Percentiles rank a stretch among this genome's conserved stretches.
These are phyloP conservation scores for Styela clava DNA, from an alignment of 23 tunicate genomes.

Conservation along the genomic window DNA sequence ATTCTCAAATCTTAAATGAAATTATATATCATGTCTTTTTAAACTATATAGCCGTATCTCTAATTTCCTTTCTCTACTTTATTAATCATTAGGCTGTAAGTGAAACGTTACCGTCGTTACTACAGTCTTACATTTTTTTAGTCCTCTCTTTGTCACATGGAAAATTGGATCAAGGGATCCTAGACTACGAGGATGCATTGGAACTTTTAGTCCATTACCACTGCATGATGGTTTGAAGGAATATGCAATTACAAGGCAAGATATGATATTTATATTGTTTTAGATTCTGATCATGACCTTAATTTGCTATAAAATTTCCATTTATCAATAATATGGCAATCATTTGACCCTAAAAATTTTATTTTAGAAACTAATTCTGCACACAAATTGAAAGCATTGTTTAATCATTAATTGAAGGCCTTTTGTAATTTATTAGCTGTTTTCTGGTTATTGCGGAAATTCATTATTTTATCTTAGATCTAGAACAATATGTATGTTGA, in stretches of 20 bases:
- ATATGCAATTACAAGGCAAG: conserved; percentile 82
- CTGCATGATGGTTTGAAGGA: conserved; percentile 76
- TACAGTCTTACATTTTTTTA: conserved; percentile 3
- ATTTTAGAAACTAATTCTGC: too few relatives aligned
- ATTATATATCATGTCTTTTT: not conserved
- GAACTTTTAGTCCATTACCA: conserved; percentile 63
- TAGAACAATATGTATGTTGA: too few relatives aligned
- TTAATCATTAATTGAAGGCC: too few relatives aligned
- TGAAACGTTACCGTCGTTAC: too few relatives aligned
- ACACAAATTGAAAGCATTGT: too few relatives aligned
- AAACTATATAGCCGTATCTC: too few relatives aligned
- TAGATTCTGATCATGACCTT: not conserved
- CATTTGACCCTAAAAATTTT: too few relatives aligned
- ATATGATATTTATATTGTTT: not conserved
- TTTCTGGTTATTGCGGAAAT: too few relatives aligned
- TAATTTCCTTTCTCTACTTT: too few relatives aligned
- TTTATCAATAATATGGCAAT: not conserved
- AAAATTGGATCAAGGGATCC: conserved; percentile 59
- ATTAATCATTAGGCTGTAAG: too few relatives aligned
- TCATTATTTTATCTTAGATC: too few relatives aligned
- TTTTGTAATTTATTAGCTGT: too few relatives aligned
- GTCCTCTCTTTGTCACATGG: conserved; percentile 95
- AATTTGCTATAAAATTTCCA: not conserved
- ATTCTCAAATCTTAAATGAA: not conserved
- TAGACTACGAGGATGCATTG: conserved; percentile 86